phyloP scores from a whole-genome alignment of 2,888 invertebrate species.

The Argyra leucocephala region DNA sequence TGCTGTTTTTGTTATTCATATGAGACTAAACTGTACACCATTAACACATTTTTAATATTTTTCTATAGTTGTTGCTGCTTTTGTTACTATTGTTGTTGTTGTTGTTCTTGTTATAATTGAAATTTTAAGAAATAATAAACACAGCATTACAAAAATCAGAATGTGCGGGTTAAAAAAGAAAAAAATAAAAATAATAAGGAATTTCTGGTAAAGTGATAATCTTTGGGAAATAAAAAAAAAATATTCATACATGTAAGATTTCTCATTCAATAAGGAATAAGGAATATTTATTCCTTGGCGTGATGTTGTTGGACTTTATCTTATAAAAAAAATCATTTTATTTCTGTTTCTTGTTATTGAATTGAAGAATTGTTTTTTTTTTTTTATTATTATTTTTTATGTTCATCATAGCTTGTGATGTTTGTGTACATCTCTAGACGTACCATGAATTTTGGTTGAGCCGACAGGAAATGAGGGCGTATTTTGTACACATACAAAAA shows the following conservation, averaged over 20 bases:
- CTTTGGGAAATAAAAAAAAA: neutral
- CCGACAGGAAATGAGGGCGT: conserved; percentile 6
- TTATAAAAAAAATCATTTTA: neutral
- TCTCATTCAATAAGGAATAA: too few species aligned
- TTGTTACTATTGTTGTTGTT: neutral
- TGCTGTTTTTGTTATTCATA: too few species aligned
- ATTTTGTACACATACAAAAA: neutral
- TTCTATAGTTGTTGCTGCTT: too few species aligned
- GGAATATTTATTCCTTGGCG: neutral
- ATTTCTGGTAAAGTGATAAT: neutral
- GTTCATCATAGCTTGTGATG: too few species aligned
- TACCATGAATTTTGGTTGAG: neutral
- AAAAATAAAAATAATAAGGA: neutral
- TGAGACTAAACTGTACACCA: too few species aligned
- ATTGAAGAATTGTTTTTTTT: too few species aligned
- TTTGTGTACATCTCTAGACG: too few species aligned
- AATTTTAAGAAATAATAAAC: neutral
- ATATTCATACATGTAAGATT: neutral
- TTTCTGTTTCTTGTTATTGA: too few species aligned
- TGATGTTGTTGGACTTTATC: conserved; percentile 3
- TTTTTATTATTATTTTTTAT: too few species aligned
- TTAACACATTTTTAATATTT: too few species aligned
- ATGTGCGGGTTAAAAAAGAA: neutral
- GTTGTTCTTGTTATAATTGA: neutral
- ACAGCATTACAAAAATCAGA: neutral